These are phyloP conservation scores for Pavo muticus DNA, from an alignment of 2,113 vertebrate genomes.

Conservation along the genomic window DNA sequence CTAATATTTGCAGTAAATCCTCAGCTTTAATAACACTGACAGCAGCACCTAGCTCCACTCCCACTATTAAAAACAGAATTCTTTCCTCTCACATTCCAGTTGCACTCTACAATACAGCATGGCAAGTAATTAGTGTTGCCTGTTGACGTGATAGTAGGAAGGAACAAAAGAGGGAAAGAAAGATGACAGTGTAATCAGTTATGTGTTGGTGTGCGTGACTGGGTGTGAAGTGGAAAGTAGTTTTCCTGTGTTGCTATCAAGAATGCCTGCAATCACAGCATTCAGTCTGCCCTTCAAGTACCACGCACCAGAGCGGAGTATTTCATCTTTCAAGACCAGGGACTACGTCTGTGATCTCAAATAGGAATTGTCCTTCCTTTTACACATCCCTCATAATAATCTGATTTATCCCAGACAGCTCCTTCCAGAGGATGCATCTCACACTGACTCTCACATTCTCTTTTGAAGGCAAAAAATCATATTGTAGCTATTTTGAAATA, in stretches of 20 bases:
- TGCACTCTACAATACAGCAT: fast-evolving
- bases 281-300: slow-evolving; percentile 17
- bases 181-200: not conserved
- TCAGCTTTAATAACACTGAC: not conserved
- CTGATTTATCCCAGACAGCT: slow-evolving; percentile 55
- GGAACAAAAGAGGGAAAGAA: not conserved
- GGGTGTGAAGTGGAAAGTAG: not conserved
- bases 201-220: not conserved
- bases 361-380: slow-evolving; percentile 54
- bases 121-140: not conserved
- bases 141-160: not conserved
- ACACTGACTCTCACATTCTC: slow-evolving; percentile 38
- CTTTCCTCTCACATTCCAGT: not conserved
- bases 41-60: not conserved
- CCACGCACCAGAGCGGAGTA: not conserved
- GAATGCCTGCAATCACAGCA: not conserved
- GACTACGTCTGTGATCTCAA: not conserved
- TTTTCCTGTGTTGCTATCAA: not conserved
- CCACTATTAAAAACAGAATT: not conserved
- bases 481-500: slow-evolving; percentile 63
- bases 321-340: slow-evolving; percentile 32
- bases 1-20: not conserved
- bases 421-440: slow-evolving; percentile 32
- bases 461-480: slow-evolving; percentile 49
- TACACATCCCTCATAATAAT: slow-evolving; percentile 45